Base-by-base conservation (phyloP, 2,888 invertebrate genomes). In the Eupithecia subfuscata region DNA sequence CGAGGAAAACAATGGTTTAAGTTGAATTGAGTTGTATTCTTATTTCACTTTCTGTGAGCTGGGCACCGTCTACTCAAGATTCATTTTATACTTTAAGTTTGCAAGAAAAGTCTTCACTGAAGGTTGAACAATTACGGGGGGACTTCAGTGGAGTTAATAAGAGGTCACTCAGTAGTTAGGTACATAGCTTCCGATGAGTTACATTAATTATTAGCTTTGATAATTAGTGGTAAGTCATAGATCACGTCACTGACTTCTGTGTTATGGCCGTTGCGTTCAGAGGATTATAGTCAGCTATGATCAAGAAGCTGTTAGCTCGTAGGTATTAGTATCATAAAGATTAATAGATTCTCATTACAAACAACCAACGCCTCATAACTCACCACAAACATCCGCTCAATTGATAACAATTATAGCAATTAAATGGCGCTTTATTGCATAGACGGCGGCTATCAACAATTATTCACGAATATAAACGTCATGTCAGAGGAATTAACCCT, bases 401-500 rank as follows among this genome's bases (percentile, higher is more conserved):
- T 75, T 78, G 80, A 81, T 79, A 78, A 76, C 79, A 73, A 22
- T 78, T 75, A 75, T 65, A 76, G 74, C 78, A 79, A 82, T 80
- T 82, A 82, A 81, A 84, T 84, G 81, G 43, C 84, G 81, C 83
- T 84, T 84, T 85, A 87, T 85, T 83, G 79, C 81, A 78, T 80
- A 81, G 81, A 76, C 75, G 75, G 72, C 69, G 83, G 85, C 91
- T 91, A 90, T 91, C 90, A 91, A 93, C 94, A 91, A 93, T 93
- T 93, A 92, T 91, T 93, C 93, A 94, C 89, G 91, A 92, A 92
- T 92, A 93, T 93, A 93, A 93, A 90, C 93, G 93, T 93, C 93
- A 93, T 91, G 93, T 93, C 92, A 88, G 84, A 87, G 92, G 92
- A 91, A 93, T 93, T 93, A 93, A 94, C 93, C 93, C 92, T 92